These are phyloP conservation scores for Bothrops jararaca DNA, from an alignment of 2,113 vertebrate species.

Conservation along the genomic window DNA sequence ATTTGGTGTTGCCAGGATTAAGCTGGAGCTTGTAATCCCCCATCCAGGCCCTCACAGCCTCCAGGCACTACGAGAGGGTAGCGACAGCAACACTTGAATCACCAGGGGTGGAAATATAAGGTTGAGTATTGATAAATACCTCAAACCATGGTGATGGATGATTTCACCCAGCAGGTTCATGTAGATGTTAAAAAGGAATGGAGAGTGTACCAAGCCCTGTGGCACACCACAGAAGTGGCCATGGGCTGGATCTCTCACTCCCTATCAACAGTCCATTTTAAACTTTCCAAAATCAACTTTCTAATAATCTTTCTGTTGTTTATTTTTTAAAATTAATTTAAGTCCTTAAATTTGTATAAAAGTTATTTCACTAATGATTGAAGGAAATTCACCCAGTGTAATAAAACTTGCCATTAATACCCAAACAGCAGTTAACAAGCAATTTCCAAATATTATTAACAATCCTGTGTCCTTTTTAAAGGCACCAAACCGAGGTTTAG, in stretches of 20 bases:
- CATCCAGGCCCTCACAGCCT: not conserved
- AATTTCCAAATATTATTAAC: not conserved
- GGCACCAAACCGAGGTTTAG: not conserved
- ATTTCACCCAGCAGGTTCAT: not conserved
- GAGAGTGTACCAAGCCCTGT: not conserved
- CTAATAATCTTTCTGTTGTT: not conserved
- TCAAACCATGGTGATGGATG: not conserved
- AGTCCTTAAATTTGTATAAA: not conserved
- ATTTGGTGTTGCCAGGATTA: not conserved
- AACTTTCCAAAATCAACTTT: not conserved
- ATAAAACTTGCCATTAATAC: not conserved
- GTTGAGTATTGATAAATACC: not conserved
- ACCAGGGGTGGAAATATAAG: no score
- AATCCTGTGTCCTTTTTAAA: not conserved
- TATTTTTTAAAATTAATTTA: not conserved
- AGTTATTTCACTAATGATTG: not conserved
- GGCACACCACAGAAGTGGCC: not conserved
- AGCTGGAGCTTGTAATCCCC: not conserved
- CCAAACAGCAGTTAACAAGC: not conserved
- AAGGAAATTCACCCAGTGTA: not conserved
- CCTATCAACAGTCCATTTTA: not conserved
- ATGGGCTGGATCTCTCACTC: not conserved
- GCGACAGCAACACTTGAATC: not conserved
- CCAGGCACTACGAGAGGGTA: not conserved
- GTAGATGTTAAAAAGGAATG: not conserved